phyloP scores from a whole-genome alignment of 2,797 vertebrate species.

The Microtus californicus region DNA sequence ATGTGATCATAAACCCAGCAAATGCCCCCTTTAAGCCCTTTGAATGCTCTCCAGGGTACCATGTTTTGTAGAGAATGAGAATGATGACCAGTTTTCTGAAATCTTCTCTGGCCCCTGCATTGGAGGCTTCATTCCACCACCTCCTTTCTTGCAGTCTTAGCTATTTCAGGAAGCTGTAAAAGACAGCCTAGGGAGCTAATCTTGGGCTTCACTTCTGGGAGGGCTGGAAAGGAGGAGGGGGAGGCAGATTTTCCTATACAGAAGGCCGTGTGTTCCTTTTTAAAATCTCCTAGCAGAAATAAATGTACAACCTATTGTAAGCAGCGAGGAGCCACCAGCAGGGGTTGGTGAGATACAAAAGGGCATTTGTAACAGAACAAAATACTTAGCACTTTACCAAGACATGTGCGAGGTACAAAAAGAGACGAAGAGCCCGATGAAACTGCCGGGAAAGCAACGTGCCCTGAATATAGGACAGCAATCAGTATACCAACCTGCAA shows the following conservation, averaged over 20 bases:
- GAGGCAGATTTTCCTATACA: conserved; percentile 60
- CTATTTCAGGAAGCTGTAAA: conserved; percentile 77
- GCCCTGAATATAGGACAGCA: conserved; percentile 43
- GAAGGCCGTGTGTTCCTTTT: conserved; percentile 68
- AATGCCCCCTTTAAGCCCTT: background rate
- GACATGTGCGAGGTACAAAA: conserved; percentile 78
- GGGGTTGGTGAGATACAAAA: conserved; percentile 74
- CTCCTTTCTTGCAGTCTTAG: conserved; percentile 34
- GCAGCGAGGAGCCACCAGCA: conserved; percentile 57
- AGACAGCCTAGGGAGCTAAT: conserved; percentile 66
- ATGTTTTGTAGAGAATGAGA: background rate
- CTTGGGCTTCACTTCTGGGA: conserved; percentile 50
- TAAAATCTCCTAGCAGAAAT: conserved; percentile 71
- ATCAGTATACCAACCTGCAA: background rate
- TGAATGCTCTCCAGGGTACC: background rate
- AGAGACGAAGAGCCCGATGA: background rate
- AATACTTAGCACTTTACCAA: conserved; percentile 75
- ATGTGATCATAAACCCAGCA: background rate
- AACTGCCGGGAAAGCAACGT: background rate
- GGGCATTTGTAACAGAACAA: conserved; percentile 67
- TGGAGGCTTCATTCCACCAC: background rate
- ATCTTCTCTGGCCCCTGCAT: background rate
- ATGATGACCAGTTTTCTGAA: background rate
- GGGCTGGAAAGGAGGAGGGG: fast-evolving
- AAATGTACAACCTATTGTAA: conserved; percentile 73